Evolutionary conservation across 2,113 vertebrate genomes (phyloP), one percentile per base, ranked within the genome.

Genomic region (Perca flavescens): DNA sequence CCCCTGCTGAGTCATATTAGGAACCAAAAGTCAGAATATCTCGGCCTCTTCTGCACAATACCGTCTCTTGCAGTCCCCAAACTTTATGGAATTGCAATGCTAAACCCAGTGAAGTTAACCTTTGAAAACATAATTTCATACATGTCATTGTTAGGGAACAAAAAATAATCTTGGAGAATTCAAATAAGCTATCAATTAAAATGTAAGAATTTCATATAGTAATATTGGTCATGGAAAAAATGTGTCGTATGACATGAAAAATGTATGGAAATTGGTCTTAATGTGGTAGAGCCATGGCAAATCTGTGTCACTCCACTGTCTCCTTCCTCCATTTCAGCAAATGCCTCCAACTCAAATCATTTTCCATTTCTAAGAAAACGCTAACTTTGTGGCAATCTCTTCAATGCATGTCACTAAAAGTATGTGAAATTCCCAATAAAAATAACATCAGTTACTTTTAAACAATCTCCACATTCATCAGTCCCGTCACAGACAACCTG

Each of bases 211-310:
- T 53, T n/a, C 28, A 67, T 57, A 46, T 36, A 36, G 71, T 43
- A 40, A 52, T 60, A 53, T 3, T 67, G 40, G 65, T 63, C 53
- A 62, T 1, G 47, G 56, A 31, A 74, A 16, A 43, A 43, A 11
- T 57, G 34, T 43, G 49, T 11, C 57, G 25, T 56, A 53, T 67
- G 16, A 63, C 21, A 82, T 47, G 63, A 34, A 43, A 78, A 34
- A 62, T 86, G 74, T 73, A 74, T 60, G 65, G 40, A 82, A 73
- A 85, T 63, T 34, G 17, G 21, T 53, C 5, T 49, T 77, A 57
- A 58, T 58, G 64, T 25, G 8, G 40, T 22, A 19, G 21, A 68
- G 9, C 40, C 69, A 49, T 69, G 43, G 50, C 40, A 31, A 82
- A 70, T 70, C 15, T 64, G 63, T 49, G 62, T 81, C 73, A 50